A percentile compares a stretch with the other conserved stretches of the same genome.
Conservation (phyloP, 2,888 invertebrate genomes). For the Caenorhabditis panamensis region DNA sequence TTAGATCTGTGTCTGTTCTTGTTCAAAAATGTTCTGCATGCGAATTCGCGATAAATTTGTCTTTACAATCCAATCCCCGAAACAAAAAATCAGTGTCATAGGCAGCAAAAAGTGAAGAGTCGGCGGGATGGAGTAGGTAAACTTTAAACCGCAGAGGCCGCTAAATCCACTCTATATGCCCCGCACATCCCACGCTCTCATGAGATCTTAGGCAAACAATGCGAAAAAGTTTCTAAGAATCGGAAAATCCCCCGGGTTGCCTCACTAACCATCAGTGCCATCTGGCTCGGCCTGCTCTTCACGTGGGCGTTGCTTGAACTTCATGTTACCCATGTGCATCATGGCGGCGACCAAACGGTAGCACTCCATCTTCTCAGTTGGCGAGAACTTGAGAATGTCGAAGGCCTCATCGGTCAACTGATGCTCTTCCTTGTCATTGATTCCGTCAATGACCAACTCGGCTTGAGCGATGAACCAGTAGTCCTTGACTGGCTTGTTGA, state of each 20-base stretch:
- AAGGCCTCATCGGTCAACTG: constrained; percentile 87
- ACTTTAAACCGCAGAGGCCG: constrained; percentile 56
- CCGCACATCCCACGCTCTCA: constrained; percentile 58
- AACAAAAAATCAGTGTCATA: constrained; percentile 39
- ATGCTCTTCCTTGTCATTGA: constrained; percentile 88
- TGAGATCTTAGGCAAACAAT: constrained; percentile 59
- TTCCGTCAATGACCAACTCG: constrained; percentile 92
- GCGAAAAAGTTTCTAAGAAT: constrained; percentile 54
- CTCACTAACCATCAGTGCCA: constrained; percentile 73
- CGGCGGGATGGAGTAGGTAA: constrained; percentile 47
- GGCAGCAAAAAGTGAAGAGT: constrained; percentile 47
- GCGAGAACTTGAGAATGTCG: constrained; percentile 97
- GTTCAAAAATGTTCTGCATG: too few relatives aligned
- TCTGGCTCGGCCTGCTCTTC: constrained; percentile 95
- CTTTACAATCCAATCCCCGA: constrained; percentile 9
- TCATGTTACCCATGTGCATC: constrained; percentile 99
- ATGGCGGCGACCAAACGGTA: constrained; percentile 98
- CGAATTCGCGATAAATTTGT: too few relatives aligned
- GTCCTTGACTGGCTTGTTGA: constrained; percentile 92
- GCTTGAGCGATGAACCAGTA: constrained; percentile 96
- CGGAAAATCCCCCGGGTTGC: constrained; percentile 24
- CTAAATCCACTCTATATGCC: constrained; percentile 54
- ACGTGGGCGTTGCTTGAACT: constrained; percentile 99
- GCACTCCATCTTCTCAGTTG: constrained; percentile 95
- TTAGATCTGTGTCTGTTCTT: not conserved